Conservation (phyloP, 2,113 vertebrate species). For the Dromas ardeola region DNA sequence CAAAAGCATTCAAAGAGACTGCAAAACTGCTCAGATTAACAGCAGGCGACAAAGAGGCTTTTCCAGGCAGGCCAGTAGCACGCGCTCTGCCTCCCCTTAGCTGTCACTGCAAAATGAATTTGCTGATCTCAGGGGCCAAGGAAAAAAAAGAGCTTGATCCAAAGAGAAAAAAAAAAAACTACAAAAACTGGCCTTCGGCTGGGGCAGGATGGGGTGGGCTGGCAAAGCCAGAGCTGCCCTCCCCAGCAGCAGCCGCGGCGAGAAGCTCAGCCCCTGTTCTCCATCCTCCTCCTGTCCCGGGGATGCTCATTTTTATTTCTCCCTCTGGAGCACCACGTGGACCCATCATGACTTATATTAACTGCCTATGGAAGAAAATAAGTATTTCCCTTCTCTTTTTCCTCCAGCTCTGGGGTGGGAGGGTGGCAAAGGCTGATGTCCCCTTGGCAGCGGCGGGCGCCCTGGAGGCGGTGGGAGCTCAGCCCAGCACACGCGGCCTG, state of each 20-base stretch:
- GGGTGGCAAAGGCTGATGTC: neutral
- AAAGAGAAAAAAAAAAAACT: neutral
- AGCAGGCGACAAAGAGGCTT: neutral
- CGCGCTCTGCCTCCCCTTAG: neutral
- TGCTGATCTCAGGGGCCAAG: neutral
- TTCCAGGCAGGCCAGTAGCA: neutral
- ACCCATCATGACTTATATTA: neutral
- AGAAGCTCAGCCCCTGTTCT: neutral
- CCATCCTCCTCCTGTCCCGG: neutral
- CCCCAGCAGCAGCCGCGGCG: accelerated
- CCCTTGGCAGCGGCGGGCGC: neutral
- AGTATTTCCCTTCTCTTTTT: neutral
- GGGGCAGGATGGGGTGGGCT: neutral
- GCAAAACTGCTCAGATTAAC: neutral
- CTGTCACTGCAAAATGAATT: neutral
- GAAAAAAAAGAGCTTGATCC: neutral
- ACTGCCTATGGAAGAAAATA: neutral
- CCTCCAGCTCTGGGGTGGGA: neutral
- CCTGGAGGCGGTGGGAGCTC: neutral
- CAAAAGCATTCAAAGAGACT: neutral
- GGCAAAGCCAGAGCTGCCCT: neutral
- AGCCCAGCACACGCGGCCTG: neutral
- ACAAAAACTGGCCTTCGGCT: neutral
- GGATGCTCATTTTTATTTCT: neutral
- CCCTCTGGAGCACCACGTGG: neutral